Base-by-base conservation (phyloP, 2,888 invertebrate genomes). In the Scrobipalpa costella region DNA sequence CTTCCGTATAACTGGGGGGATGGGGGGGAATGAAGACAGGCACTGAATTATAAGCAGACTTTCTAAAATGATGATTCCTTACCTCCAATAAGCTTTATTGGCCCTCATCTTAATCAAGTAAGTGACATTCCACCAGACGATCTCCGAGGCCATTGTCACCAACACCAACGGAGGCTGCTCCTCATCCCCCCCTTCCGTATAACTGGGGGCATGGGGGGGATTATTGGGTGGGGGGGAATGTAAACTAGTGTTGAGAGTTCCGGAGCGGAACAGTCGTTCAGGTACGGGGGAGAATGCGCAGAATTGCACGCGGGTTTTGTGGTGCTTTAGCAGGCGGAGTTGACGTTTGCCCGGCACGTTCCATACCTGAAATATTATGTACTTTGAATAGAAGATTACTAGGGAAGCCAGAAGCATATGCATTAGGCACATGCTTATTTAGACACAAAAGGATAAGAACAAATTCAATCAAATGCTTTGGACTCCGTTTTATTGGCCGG, bases 41-140 rank as follows among this genome's bases (percentile, higher is more conserved):
- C 71, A 69, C 81, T 93, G 70, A 77, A 88, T 40, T 92, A 87
- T 7, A 94, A 93, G 55, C 86, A 83, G 13, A 88, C 78, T 66
- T 92, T 93, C n/a, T 38, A 9, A 0, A 19, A 11, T 1, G 9
- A 33, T n/a, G n/a, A n/a, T n/a, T n/a, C n/a, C 74, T 63, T 55
- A 86, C 88, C 83, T 81, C 72, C 77, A 81, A n/a, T 71, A 67
- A 36, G 71, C 74, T 61, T 72, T 77, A 34, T 71, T 77, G 3
- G 79, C 77, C 17, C 80, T 71, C 13, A 75, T 73, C 60, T 80
- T 82, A 64, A 86, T 81, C 52, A 88, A 67, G 59, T 84, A 80
- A 0, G 86, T 83, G 34, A 92, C 75, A 71, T 93, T 90, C 94
- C 94, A 94, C 92, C 93, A 93, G 0, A 92, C 92, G 33, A 93